These are phyloP conservation scores for Lates calcarifer DNA, from an alignment of 2,113 vertebrate genomes.

Conservation along the genomic window DNA sequence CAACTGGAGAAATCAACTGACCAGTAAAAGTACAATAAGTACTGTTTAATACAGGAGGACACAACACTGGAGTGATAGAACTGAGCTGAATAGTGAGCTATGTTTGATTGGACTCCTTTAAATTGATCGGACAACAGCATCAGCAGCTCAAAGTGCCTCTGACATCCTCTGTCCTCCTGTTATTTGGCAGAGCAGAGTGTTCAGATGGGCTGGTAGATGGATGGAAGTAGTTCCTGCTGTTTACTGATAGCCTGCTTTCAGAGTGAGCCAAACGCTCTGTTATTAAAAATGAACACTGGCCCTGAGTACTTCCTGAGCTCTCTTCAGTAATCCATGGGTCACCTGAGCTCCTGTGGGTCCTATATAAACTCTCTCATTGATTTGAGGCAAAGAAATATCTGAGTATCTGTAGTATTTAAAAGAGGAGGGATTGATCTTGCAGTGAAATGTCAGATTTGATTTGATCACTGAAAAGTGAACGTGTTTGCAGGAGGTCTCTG, in stretches of 20 bases:
- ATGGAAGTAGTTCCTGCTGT: constrained; percentile 22
- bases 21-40: neutral
- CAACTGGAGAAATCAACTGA: neutral
- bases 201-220: constrained; percentile 1
- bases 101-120: neutral
- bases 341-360: neutral
- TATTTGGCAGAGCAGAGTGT: constrained; percentile 1
- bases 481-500: too few species aligned
- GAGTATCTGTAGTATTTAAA: neutral
- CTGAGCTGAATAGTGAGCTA: neutral
- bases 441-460: neutral
- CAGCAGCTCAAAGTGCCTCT: neutral
- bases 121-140: neutral
- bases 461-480: too few species aligned
- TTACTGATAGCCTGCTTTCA: constrained; percentile 3
- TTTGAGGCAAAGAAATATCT: neutral
- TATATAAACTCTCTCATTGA: neutral
- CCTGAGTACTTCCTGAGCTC: neutral
- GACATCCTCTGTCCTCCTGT: constrained; percentile 12
- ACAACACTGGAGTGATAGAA: neutral
- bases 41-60: neutral
- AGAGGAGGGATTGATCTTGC: neutral
- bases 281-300: neutral
- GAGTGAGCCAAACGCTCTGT: neutral
- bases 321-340: neutral